Conservation (phyloP, 2,113 vertebrate genomes). For the Urocolius indicus region DNA sequence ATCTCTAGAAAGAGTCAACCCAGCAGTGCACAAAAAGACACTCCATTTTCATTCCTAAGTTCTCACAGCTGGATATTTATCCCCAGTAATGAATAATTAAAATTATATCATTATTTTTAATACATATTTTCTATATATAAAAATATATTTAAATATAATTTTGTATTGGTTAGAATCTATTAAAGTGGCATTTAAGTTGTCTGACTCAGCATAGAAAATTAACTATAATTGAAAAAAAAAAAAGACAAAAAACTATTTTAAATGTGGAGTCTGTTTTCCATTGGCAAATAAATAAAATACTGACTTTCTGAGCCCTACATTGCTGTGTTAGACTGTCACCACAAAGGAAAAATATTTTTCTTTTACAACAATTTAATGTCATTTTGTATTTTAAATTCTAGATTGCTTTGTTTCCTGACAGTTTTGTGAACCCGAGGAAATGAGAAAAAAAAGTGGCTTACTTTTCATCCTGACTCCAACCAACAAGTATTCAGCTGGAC, state of each 20-base stretch:
- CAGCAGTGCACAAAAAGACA: neutral
- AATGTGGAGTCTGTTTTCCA: neutral
- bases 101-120: slow-evolving; percentile 4
- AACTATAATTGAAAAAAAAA: neutral
- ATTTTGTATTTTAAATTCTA: neutral
- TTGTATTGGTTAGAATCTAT: neutral
- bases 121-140: too few relatives aligned
- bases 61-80: neutral
- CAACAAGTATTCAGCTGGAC: neutral
- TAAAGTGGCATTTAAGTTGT: neutral
- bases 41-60: neutral
- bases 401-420: neutral
- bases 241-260: accelerated
- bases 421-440: neutral
- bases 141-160: too few relatives aligned
- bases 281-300: neutral
- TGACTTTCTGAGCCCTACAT: neutral
- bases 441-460: neutral
- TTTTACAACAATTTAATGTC: neutral
- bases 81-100: slow-evolving; percentile 22
- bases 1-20: neutral
- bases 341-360: neutral
- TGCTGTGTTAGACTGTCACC: neutral
- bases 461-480: neutral
- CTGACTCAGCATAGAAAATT: neutral